phyloP scores from a whole-genome alignment of 92 coral and sea anemone species.

The Actinostola sp. region DNA sequence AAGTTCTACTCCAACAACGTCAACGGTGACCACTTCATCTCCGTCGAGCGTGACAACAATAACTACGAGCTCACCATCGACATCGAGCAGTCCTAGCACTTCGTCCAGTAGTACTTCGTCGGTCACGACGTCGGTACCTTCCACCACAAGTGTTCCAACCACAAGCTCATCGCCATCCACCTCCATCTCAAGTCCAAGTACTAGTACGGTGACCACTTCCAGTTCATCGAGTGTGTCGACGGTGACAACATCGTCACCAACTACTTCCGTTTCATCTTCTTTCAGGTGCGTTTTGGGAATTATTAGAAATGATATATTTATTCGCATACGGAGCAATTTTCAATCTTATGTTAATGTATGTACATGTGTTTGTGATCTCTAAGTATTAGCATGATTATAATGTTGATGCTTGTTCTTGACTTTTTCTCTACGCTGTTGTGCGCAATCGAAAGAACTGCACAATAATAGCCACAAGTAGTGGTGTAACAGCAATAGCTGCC shows the following conservation, averaged over 20 bases:
- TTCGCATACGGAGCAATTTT: not conserved
- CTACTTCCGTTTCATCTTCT: not conserved
- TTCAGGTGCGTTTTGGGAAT: no score
- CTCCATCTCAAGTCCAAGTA: constrained; percentile 21
- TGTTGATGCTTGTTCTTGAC: no score
- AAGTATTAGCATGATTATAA: no score
- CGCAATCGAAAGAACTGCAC: no score
- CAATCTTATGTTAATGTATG: not conserved
- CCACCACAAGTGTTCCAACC: constrained; percentile 26
- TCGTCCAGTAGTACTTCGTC: no score
- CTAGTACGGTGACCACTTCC: constrained; percentile 13
- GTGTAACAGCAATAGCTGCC: no score
- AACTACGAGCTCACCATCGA: not conserved
- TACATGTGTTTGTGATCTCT: no score
- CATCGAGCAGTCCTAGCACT: no score
- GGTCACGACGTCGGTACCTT: no score
- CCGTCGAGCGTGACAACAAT: constrained; percentile 12
- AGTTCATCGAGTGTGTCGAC: constrained; percentile 18
- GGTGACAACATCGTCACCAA: constrained; percentile 7
- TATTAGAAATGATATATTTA: not conserved
- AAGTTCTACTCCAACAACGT: constrained; percentile 10
- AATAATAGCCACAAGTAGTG: no score
- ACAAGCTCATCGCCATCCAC: constrained; percentile 26
- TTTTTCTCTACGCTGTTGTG: no score
- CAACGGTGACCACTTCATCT: constrained; percentile 1